Evolutionary conservation across 2,797 vertebrate species (phyloP).

Genomic region (Spondyliosoma cantharus): DNA sequence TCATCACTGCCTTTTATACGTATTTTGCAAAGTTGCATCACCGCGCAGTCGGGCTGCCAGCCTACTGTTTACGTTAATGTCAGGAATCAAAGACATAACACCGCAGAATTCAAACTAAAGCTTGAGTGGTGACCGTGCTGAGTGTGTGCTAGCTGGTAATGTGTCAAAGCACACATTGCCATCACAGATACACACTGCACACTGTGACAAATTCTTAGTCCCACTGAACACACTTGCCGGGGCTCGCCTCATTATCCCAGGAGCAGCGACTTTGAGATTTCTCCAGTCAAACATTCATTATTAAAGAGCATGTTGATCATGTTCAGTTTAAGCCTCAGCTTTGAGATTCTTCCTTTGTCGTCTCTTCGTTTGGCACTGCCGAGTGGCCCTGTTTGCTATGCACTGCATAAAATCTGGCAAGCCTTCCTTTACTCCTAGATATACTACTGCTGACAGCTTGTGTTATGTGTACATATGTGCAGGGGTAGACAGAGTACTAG

Average conservation of each 20-base stretch:
- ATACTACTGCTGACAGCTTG: conserved; percentile 26
- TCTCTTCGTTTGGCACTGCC: conserved; percentile 49
- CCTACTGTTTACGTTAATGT: neutral
- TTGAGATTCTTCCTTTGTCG: conserved; percentile 67
- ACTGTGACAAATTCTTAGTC: conserved; percentile 64
- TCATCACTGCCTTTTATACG: neutral
- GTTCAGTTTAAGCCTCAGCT: conserved; percentile 72
- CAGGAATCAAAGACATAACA: conserved; percentile 1
- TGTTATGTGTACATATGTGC: conserved; percentile 27
- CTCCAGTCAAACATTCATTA: conserved; percentile 83
- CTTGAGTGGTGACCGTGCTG: conserved; percentile 53
- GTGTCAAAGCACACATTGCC: conserved; percentile 72
- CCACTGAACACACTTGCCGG: conserved; percentile 70
- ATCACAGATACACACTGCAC: conserved; percentile 75
- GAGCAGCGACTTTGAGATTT: conserved; percentile 78
- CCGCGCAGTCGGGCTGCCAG: neutral
- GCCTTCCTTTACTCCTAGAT: conserved; percentile 35
- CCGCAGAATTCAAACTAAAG: conserved; percentile 8
- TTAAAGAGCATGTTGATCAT: conserved; percentile 82
- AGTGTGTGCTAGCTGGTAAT: conserved; percentile 66
- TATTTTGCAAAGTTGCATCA: neutral
- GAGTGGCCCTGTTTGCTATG: conserved; percentile 60
- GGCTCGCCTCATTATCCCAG: conserved; percentile 81
- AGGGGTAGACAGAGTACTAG: neutral
- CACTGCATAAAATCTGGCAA: conserved; percentile 56